Evolutionary conservation across 2,113 vertebrate species (phyloP), one percentile per base, ranked within the genome.

Genomic region (Stegostoma tigrinum): DNA sequence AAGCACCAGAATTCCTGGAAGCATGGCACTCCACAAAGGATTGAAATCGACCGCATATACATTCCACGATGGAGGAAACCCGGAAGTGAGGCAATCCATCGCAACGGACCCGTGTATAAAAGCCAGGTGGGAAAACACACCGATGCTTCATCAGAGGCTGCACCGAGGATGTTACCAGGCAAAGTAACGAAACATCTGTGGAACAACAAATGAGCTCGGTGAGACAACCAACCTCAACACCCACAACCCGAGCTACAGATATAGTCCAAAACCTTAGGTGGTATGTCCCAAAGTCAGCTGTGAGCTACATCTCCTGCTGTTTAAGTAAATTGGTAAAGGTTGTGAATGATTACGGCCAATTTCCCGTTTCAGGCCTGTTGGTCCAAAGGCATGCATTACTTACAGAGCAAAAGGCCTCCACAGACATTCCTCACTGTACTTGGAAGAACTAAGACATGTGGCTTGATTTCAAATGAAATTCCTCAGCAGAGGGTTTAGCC

Each of bases 391-490:
- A 95, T 95, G 52, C 67, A 95, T 95, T 95, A 48, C 72, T 95
- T 95, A 95, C 67, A 95, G 67, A 48, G 93, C 93, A 95, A 95
- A 95, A 24, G 93, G 93, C 42, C 93, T 95, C 93, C 93, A 48
- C 64, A 70, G 67, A 95, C 72, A 95, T 38, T 70, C 93, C 93
- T 94, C 38, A 70, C 67, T 70, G 67, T 95, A 95, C 93, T 95
- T 95, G 70, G 93, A 95, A 95, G 93, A 67, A 95, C 72, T 72
- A 95, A 95, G 93, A 70, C 93, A 95, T 95, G 94, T 97, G 96
- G 96, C 95, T 95, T 96, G 87, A 90, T 96, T 95, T 96, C 96
- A 96, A 96, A 83, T 95, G 96, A 96, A 96, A 96, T 96, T 97
- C 96, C 96, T 96, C 86, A 68, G 96, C 95, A 96, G 91, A 95